phyloP scores from a whole-genome alignment of 1,140 invertebrate genomes.

The Zaprionus taronus region DNA sequence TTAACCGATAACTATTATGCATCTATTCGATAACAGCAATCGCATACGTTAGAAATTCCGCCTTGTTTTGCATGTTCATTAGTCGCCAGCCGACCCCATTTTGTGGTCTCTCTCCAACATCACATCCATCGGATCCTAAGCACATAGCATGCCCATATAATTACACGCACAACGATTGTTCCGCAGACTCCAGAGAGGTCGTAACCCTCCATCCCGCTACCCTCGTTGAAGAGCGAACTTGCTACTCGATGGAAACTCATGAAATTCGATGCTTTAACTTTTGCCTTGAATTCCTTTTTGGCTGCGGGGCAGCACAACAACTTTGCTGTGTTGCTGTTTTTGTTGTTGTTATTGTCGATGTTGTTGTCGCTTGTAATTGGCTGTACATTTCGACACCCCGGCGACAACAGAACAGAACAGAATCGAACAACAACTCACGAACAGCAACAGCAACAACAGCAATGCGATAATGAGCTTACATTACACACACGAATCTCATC shows the following conservation, averaged over 20 bases:
- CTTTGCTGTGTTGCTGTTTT: conserved; percentile 40
- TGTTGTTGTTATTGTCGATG: conserved; percentile 45
- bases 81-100: neutral
- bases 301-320: conserved; percentile 54
- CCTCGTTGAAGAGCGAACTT: neutral
- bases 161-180: conserved; percentile 79
- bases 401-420: conserved; percentile 65
- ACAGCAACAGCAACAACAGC: conserved; percentile 40
- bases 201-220: conserved; percentile 47
- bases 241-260: conserved; percentile 55
- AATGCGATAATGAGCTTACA: conserved; percentile 76
- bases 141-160: conserved; percentile 75
- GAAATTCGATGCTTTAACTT: conserved; percentile 73
- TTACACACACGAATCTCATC: conserved; percentile 43
- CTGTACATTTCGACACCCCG: conserved; percentile 81
- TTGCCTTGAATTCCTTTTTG: conserved; percentile 73
- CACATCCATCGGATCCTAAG: conserved; percentile 28
- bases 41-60: conserved; percentile 12
- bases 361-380: conserved; percentile 78
- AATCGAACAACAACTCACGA: conserved; percentile 22
- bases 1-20: neutral
- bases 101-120: neutral
- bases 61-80: conserved; percentile 23
- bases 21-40: neutral
- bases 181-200: conserved; percentile 56